These are phyloP conservation scores for Trochalopteron elliotii DNA, from an alignment of 2,113 vertebrate genomes.

Conservation along the genomic window DNA sequence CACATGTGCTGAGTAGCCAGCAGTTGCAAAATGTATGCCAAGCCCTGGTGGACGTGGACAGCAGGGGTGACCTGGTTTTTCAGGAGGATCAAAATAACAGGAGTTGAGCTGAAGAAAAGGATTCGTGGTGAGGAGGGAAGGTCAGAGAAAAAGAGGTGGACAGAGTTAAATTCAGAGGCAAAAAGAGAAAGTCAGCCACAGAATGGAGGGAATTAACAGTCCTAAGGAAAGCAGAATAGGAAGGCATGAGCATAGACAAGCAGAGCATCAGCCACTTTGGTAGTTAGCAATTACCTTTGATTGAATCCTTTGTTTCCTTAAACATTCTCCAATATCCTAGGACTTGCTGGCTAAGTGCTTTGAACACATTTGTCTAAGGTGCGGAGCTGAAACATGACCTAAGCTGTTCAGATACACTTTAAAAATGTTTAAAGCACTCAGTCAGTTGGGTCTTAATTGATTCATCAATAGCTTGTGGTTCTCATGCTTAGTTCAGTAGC, in stretches of 20 bases:
- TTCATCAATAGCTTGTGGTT: constrained; percentile 13
- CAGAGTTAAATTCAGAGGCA: not conserved
- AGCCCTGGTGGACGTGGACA: not conserved
- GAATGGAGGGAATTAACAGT: not conserved
- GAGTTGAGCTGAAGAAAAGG: not conserved
- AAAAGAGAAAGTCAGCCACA: not conserved
- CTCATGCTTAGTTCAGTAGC: not conserved
- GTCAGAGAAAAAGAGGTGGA: not conserved
- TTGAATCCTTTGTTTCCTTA: not conserved
- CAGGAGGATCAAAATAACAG: not conserved
- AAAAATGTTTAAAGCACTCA: not conserved
- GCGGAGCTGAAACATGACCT: not conserved
- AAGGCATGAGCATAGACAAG: not conserved
- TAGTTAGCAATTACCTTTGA: not conserved
- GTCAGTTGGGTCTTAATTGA: not conserved
- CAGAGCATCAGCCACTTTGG: not conserved
- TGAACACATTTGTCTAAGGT: not conserved
- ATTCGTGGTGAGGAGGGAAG: accelerated
- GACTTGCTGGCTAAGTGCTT: not conserved
- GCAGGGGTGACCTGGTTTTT: not conserved
- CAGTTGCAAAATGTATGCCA: not conserved
- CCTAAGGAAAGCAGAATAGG: not conserved
- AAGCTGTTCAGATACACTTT: not conserved
- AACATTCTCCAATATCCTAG: not conserved
- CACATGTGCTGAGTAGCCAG: not conserved